phyloP scores from a whole-genome alignment of 2,113 vertebrate genomes.

The Chunga burmeisteri region DNA sequence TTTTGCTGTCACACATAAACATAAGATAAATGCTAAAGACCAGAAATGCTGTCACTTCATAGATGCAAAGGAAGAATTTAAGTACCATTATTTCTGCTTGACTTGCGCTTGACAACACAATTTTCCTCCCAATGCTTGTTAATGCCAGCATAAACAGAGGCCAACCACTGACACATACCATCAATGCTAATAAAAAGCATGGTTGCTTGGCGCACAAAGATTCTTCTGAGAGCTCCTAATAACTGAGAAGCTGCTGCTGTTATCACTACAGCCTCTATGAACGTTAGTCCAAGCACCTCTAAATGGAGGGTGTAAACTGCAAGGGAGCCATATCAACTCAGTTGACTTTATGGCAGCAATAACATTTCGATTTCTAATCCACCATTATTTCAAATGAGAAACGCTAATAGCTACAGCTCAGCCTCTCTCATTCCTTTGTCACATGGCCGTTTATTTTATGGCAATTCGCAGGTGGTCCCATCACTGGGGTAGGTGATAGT shows the following conservation, averaged over 20 bases:
- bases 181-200: background rate
- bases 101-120: background rate
- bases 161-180: background rate
- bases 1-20: background rate
- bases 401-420: background rate
- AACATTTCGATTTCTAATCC: background rate
- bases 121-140: constrained; percentile 3
- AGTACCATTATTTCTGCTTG: constrained; percentile 4
- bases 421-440: background rate
- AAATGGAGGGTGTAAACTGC: background rate
- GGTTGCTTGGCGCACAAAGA: background rate
- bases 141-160: background rate
- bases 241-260: background rate
- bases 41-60: background rate
- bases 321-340: background rate
- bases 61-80: background rate
- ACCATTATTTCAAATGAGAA: background rate
- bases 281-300: background rate
- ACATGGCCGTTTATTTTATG: background rate
- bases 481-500: background rate
- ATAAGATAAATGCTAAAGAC: background rate
- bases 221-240: background rate
- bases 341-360: background rate
- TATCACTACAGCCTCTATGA: background rate
- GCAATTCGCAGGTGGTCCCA: background rate